phyloP scores from a whole-genome alignment of 2,113 vertebrate species.

The Verasper variegatus region DNA sequence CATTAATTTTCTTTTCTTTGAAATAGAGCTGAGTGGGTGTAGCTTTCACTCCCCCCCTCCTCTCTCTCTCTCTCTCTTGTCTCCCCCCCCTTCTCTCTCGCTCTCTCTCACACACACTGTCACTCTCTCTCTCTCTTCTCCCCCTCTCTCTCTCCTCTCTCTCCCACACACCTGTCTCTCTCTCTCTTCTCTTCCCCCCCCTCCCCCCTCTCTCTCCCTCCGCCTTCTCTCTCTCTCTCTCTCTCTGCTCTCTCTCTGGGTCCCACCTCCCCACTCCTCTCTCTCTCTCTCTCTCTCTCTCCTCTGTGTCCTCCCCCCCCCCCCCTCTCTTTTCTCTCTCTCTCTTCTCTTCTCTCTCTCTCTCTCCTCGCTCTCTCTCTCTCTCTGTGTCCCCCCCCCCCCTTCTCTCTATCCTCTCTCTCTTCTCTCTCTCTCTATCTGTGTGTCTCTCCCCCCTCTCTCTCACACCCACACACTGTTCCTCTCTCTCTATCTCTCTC shows the following conservation, averaged over 20 bases:
- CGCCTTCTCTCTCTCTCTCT: neutral
- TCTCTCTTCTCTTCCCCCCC: neutral
- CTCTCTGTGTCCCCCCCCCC: no score
- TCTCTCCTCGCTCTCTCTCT: neutral
- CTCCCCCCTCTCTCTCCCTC: neutral
- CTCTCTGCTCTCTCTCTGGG: neutral
- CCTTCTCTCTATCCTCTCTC: no score
- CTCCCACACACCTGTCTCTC: neutral
- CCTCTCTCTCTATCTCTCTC: neutral
- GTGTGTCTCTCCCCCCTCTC: neutral
- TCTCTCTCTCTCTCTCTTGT: neutral
- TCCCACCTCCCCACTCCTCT: no score
- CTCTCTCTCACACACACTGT: no score
- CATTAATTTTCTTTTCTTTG: neutral
- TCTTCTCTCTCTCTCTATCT: neutral
- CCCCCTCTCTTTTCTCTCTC: neutral
- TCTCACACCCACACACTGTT: no score
- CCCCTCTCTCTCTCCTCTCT: neutral
- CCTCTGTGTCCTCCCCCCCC: neutral
- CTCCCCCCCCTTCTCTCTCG: neutral
- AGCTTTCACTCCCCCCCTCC: neutral
- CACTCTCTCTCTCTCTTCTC: neutral
- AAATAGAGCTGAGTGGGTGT: neutral
- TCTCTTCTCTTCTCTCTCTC: conserved; percentile 4
- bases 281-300: neutral